Base-by-base conservation (phyloP, 1,140 invertebrate species). In the Papilio dardanus region DNA sequence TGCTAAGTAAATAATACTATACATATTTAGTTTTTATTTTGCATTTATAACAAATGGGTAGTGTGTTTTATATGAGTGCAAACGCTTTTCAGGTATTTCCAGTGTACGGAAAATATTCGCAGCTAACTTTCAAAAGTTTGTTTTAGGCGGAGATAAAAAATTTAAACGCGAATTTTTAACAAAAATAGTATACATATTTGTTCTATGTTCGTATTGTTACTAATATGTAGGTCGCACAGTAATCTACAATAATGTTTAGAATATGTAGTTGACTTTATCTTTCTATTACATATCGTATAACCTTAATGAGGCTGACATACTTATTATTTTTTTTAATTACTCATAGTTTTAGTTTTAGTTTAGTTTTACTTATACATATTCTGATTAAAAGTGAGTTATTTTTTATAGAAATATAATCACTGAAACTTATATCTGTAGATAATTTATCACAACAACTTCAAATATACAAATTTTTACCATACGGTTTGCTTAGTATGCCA, bases 181-280 rank as follows among this genome's bases (percentile, higher is more conserved):
- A 62, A 62, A 16, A 16, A 28, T 12, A 4, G 54, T 62, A 24
- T 62, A 21, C 54, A 28, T 62, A 62, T 30, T 14, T 62, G 24
- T 3, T 16, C n/a, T 6, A 42, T 42, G 54, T 62, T 24, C 4
- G 54, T 62, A 62, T 62, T 62, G 54, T 62, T 62, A 10, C 10
- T 12, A 28, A 16, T 62, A 62, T 62, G 2, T 62, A 62, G 54
- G 54, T 62, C 54, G 24, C 21, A 62, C 28, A 28, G 54, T 62
- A 62, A 62, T 62, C 24, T 62, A 62, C 54, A 28, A 62, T 62
- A 62, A 62, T 28, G 54, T 62, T 62, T 62, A 62, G 21, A 28
- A 28, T 62, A 28, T 28, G 21, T 12, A 54, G 50, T 24, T 24
- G 54, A 62, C 24, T 62, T 62, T 62, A 24, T 54, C 7, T 54